A percentile compares a stretch with the other conserved stretches of the same genome.
phyloP scores from a whole-genome alignment of 2,113 vertebrate genomes.

The Chaenocephalus aceratus region DNA sequence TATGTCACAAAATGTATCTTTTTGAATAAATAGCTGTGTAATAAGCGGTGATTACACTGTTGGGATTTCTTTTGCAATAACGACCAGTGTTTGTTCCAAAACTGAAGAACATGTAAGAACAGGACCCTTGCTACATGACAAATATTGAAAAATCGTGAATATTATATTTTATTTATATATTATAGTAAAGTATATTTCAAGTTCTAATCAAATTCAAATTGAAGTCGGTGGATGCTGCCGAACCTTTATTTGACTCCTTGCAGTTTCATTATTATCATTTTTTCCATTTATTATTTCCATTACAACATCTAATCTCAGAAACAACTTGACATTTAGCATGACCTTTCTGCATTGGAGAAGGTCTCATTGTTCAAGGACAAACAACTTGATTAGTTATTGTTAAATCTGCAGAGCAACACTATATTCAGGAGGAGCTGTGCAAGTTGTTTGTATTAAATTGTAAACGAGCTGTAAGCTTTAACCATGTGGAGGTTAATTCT shows the following conservation, averaged over 20 bases:
- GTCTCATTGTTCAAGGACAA: conserved; percentile 16
- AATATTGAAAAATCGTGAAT: too few relatives aligned
- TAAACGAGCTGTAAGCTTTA: background rate
- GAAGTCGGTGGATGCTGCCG: background rate
- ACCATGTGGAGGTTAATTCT: background rate
- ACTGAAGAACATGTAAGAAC: too few relatives aligned
- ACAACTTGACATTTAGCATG: conserved; percentile 37
- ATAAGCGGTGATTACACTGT: too few relatives aligned
- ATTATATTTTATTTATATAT: too few relatives aligned
- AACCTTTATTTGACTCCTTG: background rate
- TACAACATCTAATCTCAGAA: conserved; percentile 16
- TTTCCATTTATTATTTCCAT: conserved; percentile 7
- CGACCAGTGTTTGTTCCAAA: too few relatives aligned
- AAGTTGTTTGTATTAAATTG: background rate
- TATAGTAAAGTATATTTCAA: background rate
- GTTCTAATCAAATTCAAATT: background rate
- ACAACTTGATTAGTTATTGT: conserved; percentile 19
- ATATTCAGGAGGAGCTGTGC: background rate
- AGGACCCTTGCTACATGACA: too few relatives aligned
- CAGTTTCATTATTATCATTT: background rate
- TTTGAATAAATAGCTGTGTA: too few relatives aligned
- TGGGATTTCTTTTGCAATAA: too few relatives aligned
- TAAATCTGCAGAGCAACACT: conserved; percentile 5
- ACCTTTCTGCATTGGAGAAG: background rate
- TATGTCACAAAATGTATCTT: too few relatives aligned